Percentiles rank a stretch among this genome's conserved stretches.
phyloP scores from a whole-genome alignment of 2,888 invertebrate genomes.

The Pseudococcus jackbeardsleyi region DNA sequence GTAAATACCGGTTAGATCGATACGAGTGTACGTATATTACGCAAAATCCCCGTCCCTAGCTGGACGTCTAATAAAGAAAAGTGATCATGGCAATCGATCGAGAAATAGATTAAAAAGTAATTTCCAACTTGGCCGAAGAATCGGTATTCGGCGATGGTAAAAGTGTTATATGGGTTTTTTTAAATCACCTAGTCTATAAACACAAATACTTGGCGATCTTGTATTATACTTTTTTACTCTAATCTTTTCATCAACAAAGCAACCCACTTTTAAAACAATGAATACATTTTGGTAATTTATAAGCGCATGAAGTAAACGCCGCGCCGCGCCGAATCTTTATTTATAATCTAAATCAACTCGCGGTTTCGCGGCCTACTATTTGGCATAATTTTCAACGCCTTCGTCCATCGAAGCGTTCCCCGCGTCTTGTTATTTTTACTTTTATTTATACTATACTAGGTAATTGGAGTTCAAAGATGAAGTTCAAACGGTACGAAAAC shows the following conservation, averaged over 20 bases:
- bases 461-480: slow-evolving; percentile 37
- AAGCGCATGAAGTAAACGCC: slow-evolving; percentile 38
- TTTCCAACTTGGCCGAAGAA: slow-evolving; percentile 27
- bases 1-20: not conserved
- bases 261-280: slow-evolving; percentile 53
- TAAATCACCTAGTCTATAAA: not conserved
- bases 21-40: not conserved
- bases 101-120: slow-evolving; percentile 4
- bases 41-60: not conserved
- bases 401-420: not conserved
- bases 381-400: slow-evolving; percentile 41
- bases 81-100: slow-evolving; percentile 29
- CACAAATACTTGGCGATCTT: not conserved
- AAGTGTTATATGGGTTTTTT: slow-evolving; percentile 19
- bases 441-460: not conserved
- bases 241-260: slow-evolving; percentile 26
- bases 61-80: not conserved
- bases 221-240: not conserved
- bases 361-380: slow-evolving; percentile 47
- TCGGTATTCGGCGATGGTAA: slow-evolving; percentile 23
- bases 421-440: slow-evolving; percentile 4
- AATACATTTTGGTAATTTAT: slow-evolving; percentile 53
- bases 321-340: slow-evolving; percentile 4
- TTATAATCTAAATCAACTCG: slow-evolving; percentile 46
- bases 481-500: not conserved